These are phyloP conservation scores for Apodemus agrarius DNA, from an alignment of 2,797 vertebrate species.

Conservation along the genomic window DNA sequence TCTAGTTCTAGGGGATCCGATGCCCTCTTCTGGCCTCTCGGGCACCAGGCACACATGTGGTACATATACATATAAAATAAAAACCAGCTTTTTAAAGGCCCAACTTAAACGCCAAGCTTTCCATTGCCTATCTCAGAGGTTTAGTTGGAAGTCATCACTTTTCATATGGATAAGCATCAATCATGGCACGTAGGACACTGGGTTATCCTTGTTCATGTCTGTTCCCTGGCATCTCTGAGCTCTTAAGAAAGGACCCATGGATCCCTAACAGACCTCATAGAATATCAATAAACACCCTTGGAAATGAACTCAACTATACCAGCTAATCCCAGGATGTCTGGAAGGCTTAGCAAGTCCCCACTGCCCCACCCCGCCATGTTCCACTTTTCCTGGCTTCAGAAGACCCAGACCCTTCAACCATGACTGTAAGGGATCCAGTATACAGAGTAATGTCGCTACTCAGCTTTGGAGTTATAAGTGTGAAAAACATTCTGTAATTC, in stretches of 20 bases:
- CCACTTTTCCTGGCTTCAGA: conserved; percentile 41
- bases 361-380: neutral
- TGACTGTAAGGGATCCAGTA: neutral
- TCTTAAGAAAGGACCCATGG: neutral
- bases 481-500: conserved; percentile 28
- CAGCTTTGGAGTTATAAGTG: neutral
- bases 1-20: neutral
- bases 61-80: neutral
- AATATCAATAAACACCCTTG: neutral
- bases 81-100: neutral
- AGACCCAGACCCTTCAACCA: neutral
- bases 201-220: neutral
- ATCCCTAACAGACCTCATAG: neutral
- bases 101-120: conserved; percentile 40
- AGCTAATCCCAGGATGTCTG: neutral
- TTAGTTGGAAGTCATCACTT: conserved; percentile 2
- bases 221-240: neutral
- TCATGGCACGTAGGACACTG: neutral
- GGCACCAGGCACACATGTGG: neutral
- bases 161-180: neutral
- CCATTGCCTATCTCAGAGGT: neutral
- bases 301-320: neutral
- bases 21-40: neutral
- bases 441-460: neutral
- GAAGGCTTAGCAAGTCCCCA: conserved; percentile 15